phyloP scores from a whole-genome alignment of 2,888 invertebrate genomes.

The Scaptomyza tumidula region DNA sequence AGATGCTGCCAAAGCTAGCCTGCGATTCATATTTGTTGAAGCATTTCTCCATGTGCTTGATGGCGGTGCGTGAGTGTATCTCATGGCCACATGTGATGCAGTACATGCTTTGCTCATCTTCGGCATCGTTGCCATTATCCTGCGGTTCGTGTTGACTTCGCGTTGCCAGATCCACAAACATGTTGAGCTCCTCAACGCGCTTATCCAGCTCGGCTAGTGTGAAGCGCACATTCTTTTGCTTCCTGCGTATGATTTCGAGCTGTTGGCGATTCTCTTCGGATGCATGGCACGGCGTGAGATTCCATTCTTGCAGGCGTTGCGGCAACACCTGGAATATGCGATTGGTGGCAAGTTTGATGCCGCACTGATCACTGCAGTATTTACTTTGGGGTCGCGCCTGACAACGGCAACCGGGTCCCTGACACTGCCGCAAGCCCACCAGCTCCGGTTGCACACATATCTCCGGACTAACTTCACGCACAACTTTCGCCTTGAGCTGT shows the following conservation, averaged over 20 bases:
- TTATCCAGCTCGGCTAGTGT: constrained; percentile 92
- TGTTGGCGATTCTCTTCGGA: constrained; percentile 91
- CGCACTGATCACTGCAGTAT: constrained; percentile 97
- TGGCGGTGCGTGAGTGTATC: constrained; percentile 94
- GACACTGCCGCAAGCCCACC: constrained; percentile 91
- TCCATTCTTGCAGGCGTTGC: constrained; percentile 96
- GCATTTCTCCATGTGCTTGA: constrained; percentile 99
- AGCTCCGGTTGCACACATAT: constrained; percentile 85
- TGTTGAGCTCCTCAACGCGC: constrained; percentile 91
- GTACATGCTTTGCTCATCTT: constrained; percentile 91
- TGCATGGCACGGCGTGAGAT: constrained; percentile 92
- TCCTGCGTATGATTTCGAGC: constrained; percentile 90
- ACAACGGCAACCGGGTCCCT: constrained; percentile 94
- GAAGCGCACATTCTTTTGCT: constrained; percentile 91
- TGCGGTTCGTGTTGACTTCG: constrained; percentile 88
- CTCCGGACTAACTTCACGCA: constrained; percentile 82
- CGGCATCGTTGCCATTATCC: constrained; percentile 87
- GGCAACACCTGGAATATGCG: constrained; percentile 93
- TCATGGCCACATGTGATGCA: constrained; percentile 99
- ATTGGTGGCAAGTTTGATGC: constrained; percentile 93
- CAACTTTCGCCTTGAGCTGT: constrained; percentile 70
- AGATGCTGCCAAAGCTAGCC: constrained; percentile 97
- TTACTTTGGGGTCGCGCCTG: constrained; percentile 93
- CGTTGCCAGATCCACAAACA: constrained; percentile 91
- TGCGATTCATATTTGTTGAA: constrained; percentile 99